Percentiles rank a stretch among this genome's conserved stretches.
These are phyloP conservation scores for Stomorhina lunata DNA, from an alignment of 2,888 invertebrate species.

Conservation along the genomic window DNA sequence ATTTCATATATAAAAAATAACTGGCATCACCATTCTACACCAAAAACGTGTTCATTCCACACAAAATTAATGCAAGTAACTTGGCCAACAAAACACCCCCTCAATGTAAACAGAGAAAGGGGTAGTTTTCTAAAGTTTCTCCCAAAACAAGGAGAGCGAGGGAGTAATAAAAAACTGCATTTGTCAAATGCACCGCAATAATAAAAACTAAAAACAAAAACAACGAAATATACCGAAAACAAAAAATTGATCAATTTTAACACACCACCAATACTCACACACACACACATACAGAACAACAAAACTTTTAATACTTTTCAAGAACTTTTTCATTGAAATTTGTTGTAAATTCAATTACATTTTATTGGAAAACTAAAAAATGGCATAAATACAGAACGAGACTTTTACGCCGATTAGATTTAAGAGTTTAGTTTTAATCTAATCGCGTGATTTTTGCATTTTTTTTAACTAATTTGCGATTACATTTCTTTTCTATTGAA, in stretches of 20 bases:
- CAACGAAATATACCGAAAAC: constrained; percentile 20
- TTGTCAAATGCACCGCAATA: neutral
- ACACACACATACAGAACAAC: too few relatives aligned
- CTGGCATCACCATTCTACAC: neutral
- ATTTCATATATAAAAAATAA: neutral
- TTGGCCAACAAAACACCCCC: neutral
- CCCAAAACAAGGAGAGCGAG: neutral
- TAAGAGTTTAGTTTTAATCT: too few relatives aligned
- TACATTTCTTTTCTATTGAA: neutral
- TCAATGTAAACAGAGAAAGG: neutral
- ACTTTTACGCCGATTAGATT: too few relatives aligned
- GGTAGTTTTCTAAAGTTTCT: neutral
- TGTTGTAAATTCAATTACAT: too few relatives aligned
- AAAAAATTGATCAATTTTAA: constrained; percentile 29
- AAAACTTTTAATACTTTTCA: neutral
- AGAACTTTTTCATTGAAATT: neutral
- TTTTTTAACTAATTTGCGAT: too few relatives aligned
- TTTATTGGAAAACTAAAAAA: too few relatives aligned
- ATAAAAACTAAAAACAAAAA: neutral
- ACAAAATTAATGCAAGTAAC: too few relatives aligned
- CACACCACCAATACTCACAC: neutral
- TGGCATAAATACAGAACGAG: too few relatives aligned
- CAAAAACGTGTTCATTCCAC: constrained; percentile 28
- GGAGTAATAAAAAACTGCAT: constrained; percentile 1
- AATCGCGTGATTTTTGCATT: too few relatives aligned